phyloP scores from a whole-genome alignment of 2,888 invertebrate genomes.

The Dilophus febrilis region DNA sequence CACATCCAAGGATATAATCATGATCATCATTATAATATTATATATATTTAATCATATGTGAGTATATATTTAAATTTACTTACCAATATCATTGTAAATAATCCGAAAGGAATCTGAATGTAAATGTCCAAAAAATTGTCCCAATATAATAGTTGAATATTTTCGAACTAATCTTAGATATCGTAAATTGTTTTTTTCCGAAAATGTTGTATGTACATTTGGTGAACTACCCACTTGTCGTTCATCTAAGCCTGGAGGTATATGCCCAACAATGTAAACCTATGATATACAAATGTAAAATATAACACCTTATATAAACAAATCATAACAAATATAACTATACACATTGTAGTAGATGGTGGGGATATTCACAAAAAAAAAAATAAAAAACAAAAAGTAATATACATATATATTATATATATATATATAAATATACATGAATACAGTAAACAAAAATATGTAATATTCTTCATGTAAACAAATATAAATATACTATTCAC shows the following conservation, averaged over 20 bases:
- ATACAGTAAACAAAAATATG: too few relatives aligned
- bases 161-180: constrained; percentile 60
- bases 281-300: constrained; percentile 26
- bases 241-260: constrained; percentile 77
- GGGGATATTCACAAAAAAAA: background rate
- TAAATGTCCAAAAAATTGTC: constrained; percentile 84
- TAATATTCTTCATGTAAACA: too few relatives aligned
- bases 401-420: too few relatives aligned
- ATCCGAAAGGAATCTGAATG: constrained; percentile 83
- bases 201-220: constrained; percentile 40
- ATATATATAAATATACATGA: too few relatives aligned
- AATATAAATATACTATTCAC: too few relatives aligned
- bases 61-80: constrained; percentile 15
- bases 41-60: too few relatives aligned
- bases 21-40: too few relatives aligned
- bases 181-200: constrained; percentile 56
- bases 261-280: constrained; percentile 83
- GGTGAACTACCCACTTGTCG: constrained; percentile 48
- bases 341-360: too few relatives aligned
- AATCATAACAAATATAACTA: too few relatives aligned
- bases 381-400: too few relatives aligned
- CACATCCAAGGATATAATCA: too few relatives aligned
- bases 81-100: constrained; percentile 63
- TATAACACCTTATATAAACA: constrained; percentile 6
- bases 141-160: constrained; percentile 65